Evolutionary conservation across 2,888 invertebrate genomes (phyloP), one percentile per base, ranked within the genome.

Genomic region (Chaitophorus viminalis): DNA sequence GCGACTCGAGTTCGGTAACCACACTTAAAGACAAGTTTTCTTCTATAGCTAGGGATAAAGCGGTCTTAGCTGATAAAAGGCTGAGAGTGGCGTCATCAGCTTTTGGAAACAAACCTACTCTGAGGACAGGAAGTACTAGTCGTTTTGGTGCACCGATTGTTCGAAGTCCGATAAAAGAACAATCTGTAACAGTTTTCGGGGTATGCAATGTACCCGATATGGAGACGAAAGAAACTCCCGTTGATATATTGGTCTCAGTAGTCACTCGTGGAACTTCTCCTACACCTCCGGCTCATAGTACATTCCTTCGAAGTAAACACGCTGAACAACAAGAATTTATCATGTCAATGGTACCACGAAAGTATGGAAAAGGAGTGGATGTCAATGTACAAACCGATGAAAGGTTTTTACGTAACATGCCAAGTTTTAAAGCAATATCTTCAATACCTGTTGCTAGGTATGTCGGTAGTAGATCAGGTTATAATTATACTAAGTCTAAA

Each of bases 251-350:
- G 6, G 91, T 96, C 5, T 93, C 93, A 8, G 94, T 96, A 82
- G 93, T 95, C 5, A 95, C 95, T 0, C 93, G 96, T 89, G 95
- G 94, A 52, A 96, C 96, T 0, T 96, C 96, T 31, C 96, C 96
- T 0, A 95, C 95, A 0, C 94, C 95, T 6, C 94, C 95, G 0
- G 94, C 94, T 0, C 93, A 94, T 0, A 92, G 92, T 25, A 91
- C 91, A 0, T 94, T 94, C 89, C 92, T 94, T 18, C 92, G 95
- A 89, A 93, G 93, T 39, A 93, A 95, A 90, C 93, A 96, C 0
- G 87, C 87, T n/a, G 87, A 65, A 6, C 87, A 87, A 87, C 87
- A 87, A 87, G 87, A 87, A 33, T 72, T 87, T 65, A 74, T 46
- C 18, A 39, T 81, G 87, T 75, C 75, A 14, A 87, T 46, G 74